A percentile compares a stretch with the other conserved stretches of the same genome.
phyloP scores from a whole-genome alignment of 2,113 vertebrate species.

The rat (Rattus norvegicus) region DNA sequence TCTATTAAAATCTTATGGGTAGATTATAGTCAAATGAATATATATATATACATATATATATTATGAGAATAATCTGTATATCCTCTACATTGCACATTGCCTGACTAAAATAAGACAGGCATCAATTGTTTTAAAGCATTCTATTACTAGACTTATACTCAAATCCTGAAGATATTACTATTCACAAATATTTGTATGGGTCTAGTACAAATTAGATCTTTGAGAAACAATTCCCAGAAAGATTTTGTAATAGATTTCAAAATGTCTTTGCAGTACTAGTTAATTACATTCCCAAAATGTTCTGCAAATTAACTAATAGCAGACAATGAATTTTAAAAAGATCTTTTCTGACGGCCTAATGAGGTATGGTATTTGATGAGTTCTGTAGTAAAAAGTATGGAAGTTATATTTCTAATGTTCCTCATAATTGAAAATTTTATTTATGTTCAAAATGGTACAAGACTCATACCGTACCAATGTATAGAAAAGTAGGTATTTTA shows the following conservation, averaged over 20 bases:
- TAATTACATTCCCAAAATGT: slow-evolving; percentile 70
- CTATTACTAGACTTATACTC: slow-evolving; percentile 57
- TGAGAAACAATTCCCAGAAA: slow-evolving; percentile 64
- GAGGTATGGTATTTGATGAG: slow-evolving; percentile 58
- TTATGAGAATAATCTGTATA: background rate
- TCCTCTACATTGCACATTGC: background rate
- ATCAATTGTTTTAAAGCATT: slow-evolving; percentile 15
- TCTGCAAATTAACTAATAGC: slow-evolving; percentile 71
- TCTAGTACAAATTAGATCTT: slow-evolving; percentile 67
- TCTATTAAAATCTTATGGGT: background rate
- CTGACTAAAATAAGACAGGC: background rate
- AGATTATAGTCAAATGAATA: background rate
- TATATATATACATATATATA: background rate
- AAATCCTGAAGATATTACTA: slow-evolving; percentile 68
- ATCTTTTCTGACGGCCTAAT: slow-evolving; percentile 61
- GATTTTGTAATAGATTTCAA: slow-evolving; percentile 72
- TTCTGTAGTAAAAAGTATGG: slow-evolving; percentile 51
- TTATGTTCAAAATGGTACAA: slow-evolving; percentile 44
- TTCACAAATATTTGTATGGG: slow-evolving; percentile 61
- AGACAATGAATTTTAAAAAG: slow-evolving; percentile 71
- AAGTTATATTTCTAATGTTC: slow-evolving; percentile 28
- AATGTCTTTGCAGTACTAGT: slow-evolving; percentile 57
- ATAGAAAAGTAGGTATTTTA: slow-evolving; percentile 4
- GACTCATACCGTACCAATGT: background rate
- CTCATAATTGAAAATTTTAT: slow-evolving; percentile 54